Evolutionary conservation across 1,140 invertebrate genomes (phyloP), one percentile per base, ranked within the genome.

Genomic region (Meloidogyne hapla): DNA sequence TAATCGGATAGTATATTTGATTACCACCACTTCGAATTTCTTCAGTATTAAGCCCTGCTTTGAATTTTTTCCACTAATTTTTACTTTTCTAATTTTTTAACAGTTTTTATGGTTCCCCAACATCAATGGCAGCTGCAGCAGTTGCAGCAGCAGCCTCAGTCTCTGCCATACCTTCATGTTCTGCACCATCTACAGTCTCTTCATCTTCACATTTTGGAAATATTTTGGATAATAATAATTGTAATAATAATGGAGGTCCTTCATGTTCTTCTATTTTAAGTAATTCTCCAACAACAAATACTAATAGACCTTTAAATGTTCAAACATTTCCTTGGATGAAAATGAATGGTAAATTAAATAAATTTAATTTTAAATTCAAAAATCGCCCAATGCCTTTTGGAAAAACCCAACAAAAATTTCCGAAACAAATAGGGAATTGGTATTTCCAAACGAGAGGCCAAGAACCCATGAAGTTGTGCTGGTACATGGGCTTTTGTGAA

Each of bases 271-370:
- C 15, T 38, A 15, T 42, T 15, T 28, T 25, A 15, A 18, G 15
- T 56, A 63, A 21, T 68, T 38, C 68, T 72, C 42, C 26, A 18
- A 48, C 67, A 28, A 42, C 38, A 64, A 79, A 1, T 40, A 74
- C 26, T 13, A 77, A 18, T 61, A 45, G 25, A 48, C 40, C 10
- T 56, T 76, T 42, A 42, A 38, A n/a, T 63, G 12, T 45, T 15
- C 77, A 79, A 21, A 38, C 75, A 42, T 78, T 79, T 48, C 77
- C 77, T 8, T 78, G 77, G 77, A 78, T 78, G 77, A 78, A 78
- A 79, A 78, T 78, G 77, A 78, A 76, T 25, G 77, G 77, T 78
- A 21, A 28, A 26, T 65, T 18, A 18, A 48, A 18, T 48, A 18
- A 48, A 48, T 18, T 48, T 18, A 48, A 48, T n/a, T n/a, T n/a